Base-by-base conservation (phyloP, 2,113 vertebrate genomes). In the Mesoclemmys tuberculata region DNA sequence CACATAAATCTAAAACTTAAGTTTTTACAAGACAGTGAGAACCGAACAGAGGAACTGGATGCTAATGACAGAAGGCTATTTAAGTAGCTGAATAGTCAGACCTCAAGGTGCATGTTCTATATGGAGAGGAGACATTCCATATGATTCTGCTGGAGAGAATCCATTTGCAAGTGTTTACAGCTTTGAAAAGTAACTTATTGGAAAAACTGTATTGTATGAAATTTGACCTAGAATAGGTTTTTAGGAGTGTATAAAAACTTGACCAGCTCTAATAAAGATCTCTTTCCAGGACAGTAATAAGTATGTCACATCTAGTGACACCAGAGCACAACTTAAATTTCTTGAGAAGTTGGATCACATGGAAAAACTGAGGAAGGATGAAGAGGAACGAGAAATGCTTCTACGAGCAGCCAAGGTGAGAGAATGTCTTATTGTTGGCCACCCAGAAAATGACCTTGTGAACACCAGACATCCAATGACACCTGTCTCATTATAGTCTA, bases 301-400 rank as follows among this genome's bases (percentile, higher is more conserved):
- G 38, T 98, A 99, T 52, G 44, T 93, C 1, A 80, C 99, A 80
- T 98, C 97, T 82, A 99, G 93, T 90, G 99, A 99, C 84, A 98
- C 98, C 5, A 98, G 99, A 82, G 98, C 99, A 90, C 99, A 99
- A 91, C 98, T 99, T 93, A 99, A 96, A 89, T 99, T 99, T 97
- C 97, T 99, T 83, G 99, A 99, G 96, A 99, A 99, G 87, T 98
- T 99, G 10, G 99, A 99, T 96, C 98, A 98, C 64, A 91, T 99
- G 85, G 98, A 99, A 95, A 99, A 99, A 91, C 98, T 97, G 93
- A 98, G 98, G 78, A 99, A 97, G 74, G 98, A 98, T 84, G 99
- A 99, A 92, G 99, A 99, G 94, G 99, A 99, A 96, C 98, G 98
- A 87, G 98, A 99, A 95, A 97, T 98, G 79, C 93, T 99, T 87